A percentile compares a stretch with the other conserved stretches of the same genome.
phyloP scores from a whole-genome alignment of 2,888 invertebrate species.

The Hydraecia micacea region DNA sequence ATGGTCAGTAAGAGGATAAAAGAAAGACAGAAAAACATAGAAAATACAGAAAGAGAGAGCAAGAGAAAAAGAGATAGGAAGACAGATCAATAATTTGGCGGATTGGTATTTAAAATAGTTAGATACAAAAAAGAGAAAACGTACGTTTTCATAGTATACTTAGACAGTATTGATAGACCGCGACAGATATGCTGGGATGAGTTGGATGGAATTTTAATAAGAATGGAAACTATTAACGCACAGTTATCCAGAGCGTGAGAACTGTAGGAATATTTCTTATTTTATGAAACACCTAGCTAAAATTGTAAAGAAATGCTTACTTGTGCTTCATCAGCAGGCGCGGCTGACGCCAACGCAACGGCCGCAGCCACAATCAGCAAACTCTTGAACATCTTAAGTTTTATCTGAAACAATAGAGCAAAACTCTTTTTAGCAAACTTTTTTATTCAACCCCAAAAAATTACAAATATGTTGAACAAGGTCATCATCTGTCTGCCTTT shows the following conservation, averaged over 20 bases:
- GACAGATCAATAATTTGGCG: not conserved
- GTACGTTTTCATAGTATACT: too few relatives aligned
- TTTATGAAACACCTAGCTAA: not conserved
- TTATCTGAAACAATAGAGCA: slow-evolving; percentile 61
- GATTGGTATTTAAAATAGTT: not conserved
- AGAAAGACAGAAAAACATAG: not conserved
- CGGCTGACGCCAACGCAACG: slow-evolving; percentile 48
- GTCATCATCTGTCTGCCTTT: too few relatives aligned
- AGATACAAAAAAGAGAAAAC: too few relatives aligned
- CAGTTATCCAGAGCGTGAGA: not conserved
- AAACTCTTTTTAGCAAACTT: not conserved
- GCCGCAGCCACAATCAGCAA: slow-evolving; percentile 63
- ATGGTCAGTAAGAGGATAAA: not conserved
- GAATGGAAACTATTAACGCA: not conserved
- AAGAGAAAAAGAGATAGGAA: too few relatives aligned
- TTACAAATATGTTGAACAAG: not conserved
- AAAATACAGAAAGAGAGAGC: not conserved
- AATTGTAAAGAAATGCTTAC: slow-evolving; percentile 44
- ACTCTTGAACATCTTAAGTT: slow-evolving; percentile 66
- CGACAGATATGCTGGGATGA: not conserved
- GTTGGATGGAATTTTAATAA: not conserved
- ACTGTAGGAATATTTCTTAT: not conserved
- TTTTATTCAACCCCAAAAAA: not conserved
- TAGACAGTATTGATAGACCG: not conserved
- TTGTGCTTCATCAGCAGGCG: slow-evolving; percentile 42